phyloP scores from a whole-genome alignment of 2,888 invertebrate species.

The Saturnia pavonia region DNA sequence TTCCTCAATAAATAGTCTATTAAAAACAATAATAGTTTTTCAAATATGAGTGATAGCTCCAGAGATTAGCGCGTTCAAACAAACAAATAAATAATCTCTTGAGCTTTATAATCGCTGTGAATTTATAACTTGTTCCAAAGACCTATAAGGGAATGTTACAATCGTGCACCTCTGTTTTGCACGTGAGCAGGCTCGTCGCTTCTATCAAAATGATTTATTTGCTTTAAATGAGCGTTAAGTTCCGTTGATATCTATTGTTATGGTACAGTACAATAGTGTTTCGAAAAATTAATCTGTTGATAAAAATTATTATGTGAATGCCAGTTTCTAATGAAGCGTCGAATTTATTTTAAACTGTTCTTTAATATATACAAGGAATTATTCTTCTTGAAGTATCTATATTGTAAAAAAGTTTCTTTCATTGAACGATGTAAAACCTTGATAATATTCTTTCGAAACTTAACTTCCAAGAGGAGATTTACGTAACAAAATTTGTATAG shows the following conservation, averaged over 20 bases:
- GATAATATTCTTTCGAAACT: too few species aligned
- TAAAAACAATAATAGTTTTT: too few species aligned
- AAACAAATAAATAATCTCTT: neutral
- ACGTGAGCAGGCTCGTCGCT: slow-evolving; percentile 57
- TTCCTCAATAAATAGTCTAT: too few species aligned
- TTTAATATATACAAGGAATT: neutral
- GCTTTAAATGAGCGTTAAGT: slow-evolving; percentile 48
- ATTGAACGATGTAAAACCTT: too few species aligned
- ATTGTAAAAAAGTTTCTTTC: neutral
- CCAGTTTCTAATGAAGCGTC: neutral
- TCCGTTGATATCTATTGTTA: slow-evolving; percentile 20
- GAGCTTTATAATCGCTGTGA: neutral
- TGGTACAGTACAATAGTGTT: slow-evolving; percentile 1
- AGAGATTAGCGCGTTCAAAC: too few species aligned
- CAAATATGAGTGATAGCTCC: too few species aligned
- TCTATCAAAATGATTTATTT: slow-evolving; percentile 70
- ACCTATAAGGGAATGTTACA: slow-evolving; percentile 51
- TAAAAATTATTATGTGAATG: neutral
- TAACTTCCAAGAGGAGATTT: too few species aligned
- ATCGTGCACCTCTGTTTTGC: slow-evolving; percentile 59
- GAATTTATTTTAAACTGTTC: neutral
- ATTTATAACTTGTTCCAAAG: slow-evolving; percentile 36
- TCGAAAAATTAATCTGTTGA: neutral
- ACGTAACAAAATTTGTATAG: too few species aligned
- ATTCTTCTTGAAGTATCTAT: neutral